phyloP scores from a whole-genome alignment of 2,113 vertebrate genomes.

The Sinosuthora webbiana region DNA sequence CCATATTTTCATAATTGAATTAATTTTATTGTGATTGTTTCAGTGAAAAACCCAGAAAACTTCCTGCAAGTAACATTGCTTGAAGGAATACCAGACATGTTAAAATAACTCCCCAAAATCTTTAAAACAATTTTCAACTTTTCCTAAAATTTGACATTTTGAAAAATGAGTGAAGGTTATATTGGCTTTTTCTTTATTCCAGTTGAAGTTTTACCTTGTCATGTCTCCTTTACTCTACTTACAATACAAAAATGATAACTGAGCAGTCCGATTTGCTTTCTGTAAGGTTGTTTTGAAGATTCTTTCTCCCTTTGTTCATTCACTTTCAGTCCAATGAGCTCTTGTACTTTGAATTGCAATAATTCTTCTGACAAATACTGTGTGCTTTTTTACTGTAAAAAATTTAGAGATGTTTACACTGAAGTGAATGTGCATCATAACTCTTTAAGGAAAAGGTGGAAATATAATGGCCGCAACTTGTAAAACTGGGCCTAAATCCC shows the following conservation, averaged over 20 bases:
- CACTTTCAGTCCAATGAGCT: background rate
- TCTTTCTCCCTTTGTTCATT: background rate
- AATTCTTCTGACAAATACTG: background rate
- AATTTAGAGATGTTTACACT: background rate
- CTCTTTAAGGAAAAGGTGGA: background rate
- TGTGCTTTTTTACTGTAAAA: background rate
- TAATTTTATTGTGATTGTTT: background rate
- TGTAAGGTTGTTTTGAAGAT: background rate
- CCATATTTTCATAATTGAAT: background rate
- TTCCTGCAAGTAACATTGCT: background rate
- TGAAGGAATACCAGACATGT: background rate
- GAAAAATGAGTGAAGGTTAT: background rate
- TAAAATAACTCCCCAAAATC: background rate
- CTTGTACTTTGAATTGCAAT: background rate
- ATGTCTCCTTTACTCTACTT: background rate
- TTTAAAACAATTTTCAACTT: background rate
- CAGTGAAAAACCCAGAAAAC: background rate
- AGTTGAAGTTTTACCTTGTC: background rate
- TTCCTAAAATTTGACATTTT: background rate
- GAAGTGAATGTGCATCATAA: background rate
- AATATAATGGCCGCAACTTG: background rate
- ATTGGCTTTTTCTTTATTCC: background rate
- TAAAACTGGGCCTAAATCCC: background rate
- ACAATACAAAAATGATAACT: background rate
- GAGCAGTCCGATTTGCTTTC: background rate